Conservation (phyloP, 53 echinoderm and acorn worm genomes). For the Holothuria leucospilota region DNA sequence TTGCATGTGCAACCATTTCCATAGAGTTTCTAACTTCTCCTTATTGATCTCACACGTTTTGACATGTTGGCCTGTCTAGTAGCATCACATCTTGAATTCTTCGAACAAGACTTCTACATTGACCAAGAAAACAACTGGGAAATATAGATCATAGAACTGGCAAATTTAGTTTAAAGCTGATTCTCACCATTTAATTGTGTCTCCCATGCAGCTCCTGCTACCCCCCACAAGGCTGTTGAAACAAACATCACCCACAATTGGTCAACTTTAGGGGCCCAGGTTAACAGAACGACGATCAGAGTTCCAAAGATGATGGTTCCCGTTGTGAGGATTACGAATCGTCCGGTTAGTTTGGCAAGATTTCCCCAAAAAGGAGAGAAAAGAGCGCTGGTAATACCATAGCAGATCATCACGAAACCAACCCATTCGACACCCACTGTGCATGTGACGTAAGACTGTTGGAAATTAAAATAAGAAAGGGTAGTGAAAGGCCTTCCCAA, state of each 20-base stretch:
- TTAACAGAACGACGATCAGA: slow-evolving; percentile 69
- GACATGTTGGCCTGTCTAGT: too few relatives aligned
- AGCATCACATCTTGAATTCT: too few relatives aligned
- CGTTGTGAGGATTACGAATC: slow-evolving; percentile 70
- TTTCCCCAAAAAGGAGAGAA: slow-evolving; percentile 78
- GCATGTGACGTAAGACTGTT: slow-evolving; percentile 92
- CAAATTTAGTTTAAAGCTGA: too few relatives aligned
- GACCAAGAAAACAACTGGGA: too few relatives aligned
- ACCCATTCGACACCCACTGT: slow-evolving; percentile 89
- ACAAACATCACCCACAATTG: slow-evolving; percentile 80
- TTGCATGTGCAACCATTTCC: too few relatives aligned
- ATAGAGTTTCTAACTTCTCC: too few relatives aligned
- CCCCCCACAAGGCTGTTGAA: slow-evolving; percentile 84
- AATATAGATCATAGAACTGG: too few relatives aligned
- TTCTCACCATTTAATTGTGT: slow-evolving; percentile 83
- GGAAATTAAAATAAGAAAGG: background rate
- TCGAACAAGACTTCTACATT: too few relatives aligned
- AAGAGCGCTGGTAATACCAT: slow-evolving; percentile 79
- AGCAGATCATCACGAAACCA: slow-evolving; percentile 97
- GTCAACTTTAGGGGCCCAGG: slow-evolving; percentile 70
- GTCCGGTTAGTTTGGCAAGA: slow-evolving; percentile 76
- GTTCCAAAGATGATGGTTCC: slow-evolving; percentile 65
- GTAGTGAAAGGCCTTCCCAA: too few relatives aligned
- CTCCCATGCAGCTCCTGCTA: slow-evolving; percentile 83
- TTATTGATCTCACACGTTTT: too few relatives aligned